Conservation (phyloP, 2,888 invertebrate genomes). For the Mythimna impura region DNA sequence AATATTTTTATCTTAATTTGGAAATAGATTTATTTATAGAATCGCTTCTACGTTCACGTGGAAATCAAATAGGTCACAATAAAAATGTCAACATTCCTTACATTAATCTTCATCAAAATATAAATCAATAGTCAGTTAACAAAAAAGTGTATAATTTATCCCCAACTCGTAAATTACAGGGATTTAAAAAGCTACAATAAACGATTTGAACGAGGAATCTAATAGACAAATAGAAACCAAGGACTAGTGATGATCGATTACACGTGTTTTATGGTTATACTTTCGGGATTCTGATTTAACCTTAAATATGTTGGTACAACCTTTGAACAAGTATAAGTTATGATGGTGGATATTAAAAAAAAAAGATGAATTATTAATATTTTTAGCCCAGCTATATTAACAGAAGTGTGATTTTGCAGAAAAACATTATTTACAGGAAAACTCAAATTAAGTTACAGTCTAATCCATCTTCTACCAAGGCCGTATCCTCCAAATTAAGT, state of each 20-base stretch:
- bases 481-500: slow-evolving; percentile 28
- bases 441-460: slow-evolving; percentile 31
- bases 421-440: slow-evolving; percentile 18
- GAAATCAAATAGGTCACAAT: not conserved
- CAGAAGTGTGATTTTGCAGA: slow-evolving; percentile 9
- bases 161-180: not conserved
- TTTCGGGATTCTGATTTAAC: not conserved
- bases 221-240: not conserved
- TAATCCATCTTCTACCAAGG: slow-evolving; percentile 30
- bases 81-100: not conserved
- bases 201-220: not conserved
- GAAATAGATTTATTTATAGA: not conserved
- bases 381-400: slow-evolving; percentile 4
- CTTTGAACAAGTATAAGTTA: not conserved
- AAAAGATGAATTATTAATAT: not conserved
- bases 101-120: too few relatives aligned
- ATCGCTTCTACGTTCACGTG: not conserved
- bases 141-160: not conserved
- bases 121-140: not conserved
- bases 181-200: not conserved
- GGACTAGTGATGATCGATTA: not conserved
- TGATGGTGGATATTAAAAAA: not conserved
- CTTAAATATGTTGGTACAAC: not conserved
- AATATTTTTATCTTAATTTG: not conserved
- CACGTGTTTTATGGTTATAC: not conserved